Conservation (phyloP, 2,113 vertebrate species). For the Chauna torquata region DNA sequence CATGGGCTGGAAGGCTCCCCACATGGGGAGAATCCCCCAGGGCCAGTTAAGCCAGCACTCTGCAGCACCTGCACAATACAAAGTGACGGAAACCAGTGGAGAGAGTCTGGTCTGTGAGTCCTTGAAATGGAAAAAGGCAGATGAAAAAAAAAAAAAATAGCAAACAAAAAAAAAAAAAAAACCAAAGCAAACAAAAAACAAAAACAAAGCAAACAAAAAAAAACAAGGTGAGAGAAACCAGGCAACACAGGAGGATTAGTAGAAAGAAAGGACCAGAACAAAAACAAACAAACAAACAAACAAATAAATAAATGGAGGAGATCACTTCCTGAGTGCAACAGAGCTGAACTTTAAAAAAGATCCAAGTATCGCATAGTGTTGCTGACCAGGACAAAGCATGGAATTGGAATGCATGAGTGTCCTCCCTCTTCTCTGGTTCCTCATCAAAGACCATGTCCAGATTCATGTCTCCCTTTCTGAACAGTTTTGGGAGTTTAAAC, state of each 20-base stretch:
- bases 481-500: not conserved
- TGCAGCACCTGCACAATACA: constrained; percentile 55
- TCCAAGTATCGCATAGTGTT: not conserved
- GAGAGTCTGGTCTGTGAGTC: not conserved
- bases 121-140: constrained; percentile 48
- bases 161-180: not conserved
- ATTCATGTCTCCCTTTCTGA: not conserved
- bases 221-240: constrained; percentile 20
- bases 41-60: not conserved
- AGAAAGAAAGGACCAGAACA: constrained; percentile 24
- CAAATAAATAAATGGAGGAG: constrained; percentile 10
- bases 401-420: not conserved
- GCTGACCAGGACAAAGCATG: not conserved
- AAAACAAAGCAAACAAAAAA: not conserved
- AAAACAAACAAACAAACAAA: not conserved
- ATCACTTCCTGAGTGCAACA: constrained; percentile 41
- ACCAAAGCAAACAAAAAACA: too few relatives aligned
- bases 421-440: not conserved
- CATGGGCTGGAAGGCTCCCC: not conserved
- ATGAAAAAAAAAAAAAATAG: constrained; percentile 9
- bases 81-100: constrained; percentile 37
- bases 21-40: not conserved
- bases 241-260: constrained; percentile 31
- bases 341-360: constrained; percentile 29
- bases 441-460: not conserved